Conservation (phyloP, 2,888 invertebrate species). For the Hirtodrosophila trivittata region DNA sequence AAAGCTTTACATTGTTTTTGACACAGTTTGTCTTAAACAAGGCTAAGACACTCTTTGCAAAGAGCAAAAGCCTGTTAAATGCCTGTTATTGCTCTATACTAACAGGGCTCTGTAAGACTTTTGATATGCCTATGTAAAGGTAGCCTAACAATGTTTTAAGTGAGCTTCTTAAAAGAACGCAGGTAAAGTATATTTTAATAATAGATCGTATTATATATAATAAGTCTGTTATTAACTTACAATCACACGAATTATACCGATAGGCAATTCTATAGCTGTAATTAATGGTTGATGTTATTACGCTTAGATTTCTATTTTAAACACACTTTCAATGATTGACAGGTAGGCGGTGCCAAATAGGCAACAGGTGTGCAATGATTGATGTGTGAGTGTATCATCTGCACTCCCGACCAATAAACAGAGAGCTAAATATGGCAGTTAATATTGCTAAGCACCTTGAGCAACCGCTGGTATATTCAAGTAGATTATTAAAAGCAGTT, state of each 20-base stretch:
- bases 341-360: not conserved
- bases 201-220: no score
- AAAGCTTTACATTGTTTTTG: slow-evolving; percentile 57
- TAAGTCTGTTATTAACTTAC: no score
- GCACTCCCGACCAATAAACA: slow-evolving; percentile 9
- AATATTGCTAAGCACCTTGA: not conserved
- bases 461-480: no score
- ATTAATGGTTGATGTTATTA: not conserved
- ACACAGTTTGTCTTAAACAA: slow-evolving; percentile 44
- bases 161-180: slow-evolving; percentile 2
- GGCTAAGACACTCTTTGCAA: slow-evolving; percentile 43
- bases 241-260: no score
- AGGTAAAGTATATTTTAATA: no score
- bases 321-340: slow-evolving; percentile 52
- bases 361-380: slow-evolving; percentile 58
- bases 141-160: slow-evolving; percentile 21
- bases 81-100: not conserved
- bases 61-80: slow-evolving; percentile 51
- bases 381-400: slow-evolving; percentile 27
- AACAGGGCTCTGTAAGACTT: slow-evolving; percentile 19
- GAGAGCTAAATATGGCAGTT: not conserved
- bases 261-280: not conserved
- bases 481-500: no score
- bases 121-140: slow-evolving; percentile 5
- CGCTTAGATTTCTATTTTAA: not conserved